Percentiles rank a stretch among this genome's conserved stretches.
Evolutionary conservation across 2,888 invertebrate species (phyloP).

Genomic region (Pandemis cinnamomeana): DNA sequence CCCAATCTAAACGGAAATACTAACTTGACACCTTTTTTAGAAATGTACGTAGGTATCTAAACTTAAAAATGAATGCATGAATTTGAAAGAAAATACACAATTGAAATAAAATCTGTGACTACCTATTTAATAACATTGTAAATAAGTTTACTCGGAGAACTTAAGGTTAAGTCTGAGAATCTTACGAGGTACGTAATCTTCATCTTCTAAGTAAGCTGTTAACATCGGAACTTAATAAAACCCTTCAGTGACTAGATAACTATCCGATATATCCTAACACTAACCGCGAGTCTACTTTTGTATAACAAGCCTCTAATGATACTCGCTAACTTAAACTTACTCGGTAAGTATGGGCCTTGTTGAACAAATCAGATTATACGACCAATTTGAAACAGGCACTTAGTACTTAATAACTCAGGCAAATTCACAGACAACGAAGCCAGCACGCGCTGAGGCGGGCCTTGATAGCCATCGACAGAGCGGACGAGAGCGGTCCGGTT

Average conservation of each 20-base stretch:
- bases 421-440: slow-evolving; percentile 59
- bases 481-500: slow-evolving; percentile 16
- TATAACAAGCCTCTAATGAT: slow-evolving; percentile 12
- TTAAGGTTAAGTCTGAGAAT: neutral
- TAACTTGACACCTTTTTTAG: neutral
- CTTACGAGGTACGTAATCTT: slow-evolving; percentile 4
- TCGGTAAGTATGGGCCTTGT: slow-evolving; percentile 18
- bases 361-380: slow-evolving; percentile 58
- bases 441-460: slow-evolving; percentile 55
- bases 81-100: neutral
- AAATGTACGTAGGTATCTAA: neutral
- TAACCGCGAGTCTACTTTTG: neutral
- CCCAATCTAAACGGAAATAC: neutral
- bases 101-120: neutral
- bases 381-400: slow-evolving; percentile 67
- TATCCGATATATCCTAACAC: slow-evolving; percentile 22
- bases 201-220: slow-evolving; percentile 25
- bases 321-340: slow-evolving; percentile 12
- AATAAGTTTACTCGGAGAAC: neutral
- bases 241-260: slow-evolving; percentile 29
- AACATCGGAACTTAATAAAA: slow-evolving; percentile 33
- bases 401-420: slow-evolving; percentile 69
- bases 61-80: neutral
- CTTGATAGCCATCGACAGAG: slow-evolving; percentile 34
- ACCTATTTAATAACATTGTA: no score